A percentile compares a stretch with the other conserved stretches of the same genome.
Conservation (phyloP, 2,113 vertebrate genomes). For the human (Homo sapiens) region GRCh38 chr5:17823001-17823500, state of each 20-base stretch:
- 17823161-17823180: background rate
- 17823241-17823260: no score
- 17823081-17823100: background rate
- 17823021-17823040: background rate
- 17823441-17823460: no score
- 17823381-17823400: background rate
- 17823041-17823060: background rate
- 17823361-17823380: background rate
- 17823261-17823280: no score
- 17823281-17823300: no score
- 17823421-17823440: no score
- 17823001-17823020: background rate
- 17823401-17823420: no score
- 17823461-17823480: no score
- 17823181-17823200: background rate
- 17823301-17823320: background rate
- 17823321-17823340: background rate
- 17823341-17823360: background rate
- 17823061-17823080: background rate
- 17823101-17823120: background rate
- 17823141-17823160: background rate
- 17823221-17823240: no score
- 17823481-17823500: no score
- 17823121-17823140: background rate
- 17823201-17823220: no score